Percentiles rank a stretch among this genome's conserved stretches.
phyloP scores from a whole-genome alignment of 2,888 invertebrate species.

The Lasioglossum figueresi region DNA sequence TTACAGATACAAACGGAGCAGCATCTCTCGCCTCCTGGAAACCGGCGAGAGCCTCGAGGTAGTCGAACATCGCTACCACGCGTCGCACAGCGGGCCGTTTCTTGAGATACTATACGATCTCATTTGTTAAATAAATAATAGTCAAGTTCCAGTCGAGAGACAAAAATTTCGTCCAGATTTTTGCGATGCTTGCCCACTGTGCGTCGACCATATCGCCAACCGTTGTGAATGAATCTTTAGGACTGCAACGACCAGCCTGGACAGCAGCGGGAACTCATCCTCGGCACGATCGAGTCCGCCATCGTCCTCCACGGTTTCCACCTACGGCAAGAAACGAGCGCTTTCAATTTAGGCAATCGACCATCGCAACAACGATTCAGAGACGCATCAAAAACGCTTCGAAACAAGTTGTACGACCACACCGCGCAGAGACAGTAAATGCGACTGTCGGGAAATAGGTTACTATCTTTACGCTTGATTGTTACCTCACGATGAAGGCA shows the following conservation, averaged over 20 bases:
- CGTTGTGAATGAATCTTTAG: constrained; percentile 58
- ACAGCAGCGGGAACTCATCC: constrained; percentile 47
- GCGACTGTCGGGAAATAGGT: background rate
- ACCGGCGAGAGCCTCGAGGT: background rate
- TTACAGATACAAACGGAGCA: background rate
- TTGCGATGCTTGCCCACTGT: background rate
- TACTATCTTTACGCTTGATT: background rate
- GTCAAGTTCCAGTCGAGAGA: background rate
- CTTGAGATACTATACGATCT: background rate
- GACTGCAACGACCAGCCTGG: constrained; percentile 44
- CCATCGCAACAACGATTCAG: background rate
- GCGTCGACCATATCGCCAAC: background rate
- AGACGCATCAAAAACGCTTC: background rate
- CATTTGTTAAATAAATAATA: background rate
- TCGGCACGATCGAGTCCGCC: constrained; percentile 2
- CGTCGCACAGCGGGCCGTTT: background rate
- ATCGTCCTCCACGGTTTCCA: background rate
- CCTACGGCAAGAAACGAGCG: constrained; percentile 21
- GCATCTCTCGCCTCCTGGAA: background rate
- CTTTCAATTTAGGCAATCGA: background rate
- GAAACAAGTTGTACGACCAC: background rate
- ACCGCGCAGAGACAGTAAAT: background rate
- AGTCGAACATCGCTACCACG: background rate
- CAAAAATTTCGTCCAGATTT: background rate
- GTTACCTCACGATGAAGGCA: background rate